phyloP scores from a whole-genome alignment of 2,797 vertebrate genomes.

The Pteronotus mesoamericanus region DNA sequence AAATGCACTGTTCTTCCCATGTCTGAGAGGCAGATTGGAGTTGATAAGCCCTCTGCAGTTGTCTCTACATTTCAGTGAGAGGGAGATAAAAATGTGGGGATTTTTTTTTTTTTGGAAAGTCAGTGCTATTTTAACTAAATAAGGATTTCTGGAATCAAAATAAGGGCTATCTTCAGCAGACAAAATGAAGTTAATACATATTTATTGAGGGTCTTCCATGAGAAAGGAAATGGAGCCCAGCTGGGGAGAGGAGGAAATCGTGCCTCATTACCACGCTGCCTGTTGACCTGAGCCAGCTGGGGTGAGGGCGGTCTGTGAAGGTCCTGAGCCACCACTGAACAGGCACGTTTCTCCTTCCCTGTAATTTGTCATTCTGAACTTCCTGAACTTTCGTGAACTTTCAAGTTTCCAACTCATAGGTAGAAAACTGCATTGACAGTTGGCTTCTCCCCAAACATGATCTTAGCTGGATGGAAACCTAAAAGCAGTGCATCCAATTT shows the following conservation, averaged over 20 bases:
- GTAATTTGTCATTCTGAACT: constrained; percentile 7
- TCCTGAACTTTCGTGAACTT: constrained; percentile 31
- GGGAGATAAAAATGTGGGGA: not conserved
- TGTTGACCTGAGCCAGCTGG: not conserved
- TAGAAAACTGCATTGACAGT: not conserved
- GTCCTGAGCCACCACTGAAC: not conserved
- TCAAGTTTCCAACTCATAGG: not conserved
- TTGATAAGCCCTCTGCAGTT: not conserved
- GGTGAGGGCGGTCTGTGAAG: not conserved
- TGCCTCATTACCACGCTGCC: fast-evolving
- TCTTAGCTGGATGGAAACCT: constrained; percentile 49
- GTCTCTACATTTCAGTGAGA: not conserved
- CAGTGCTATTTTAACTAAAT: not conserved
- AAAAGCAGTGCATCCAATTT: not conserved
- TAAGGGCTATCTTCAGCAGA: not conserved
- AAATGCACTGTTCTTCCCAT: not conserved
- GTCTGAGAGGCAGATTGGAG: not conserved
- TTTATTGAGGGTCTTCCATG: not conserved
- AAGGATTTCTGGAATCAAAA: not conserved
- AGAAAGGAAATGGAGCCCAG: not conserved
- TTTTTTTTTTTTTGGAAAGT: not conserved
- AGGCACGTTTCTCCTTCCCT: not conserved
- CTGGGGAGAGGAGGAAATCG: not conserved
- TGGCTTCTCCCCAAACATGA: constrained; percentile 58
- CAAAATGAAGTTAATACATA: not conserved